Evolutionary conservation across 2,797 vertebrate genomes (phyloP), one percentile per base, ranked within the genome.

Genomic region (Pseudopleuronectes americanus): DNA sequence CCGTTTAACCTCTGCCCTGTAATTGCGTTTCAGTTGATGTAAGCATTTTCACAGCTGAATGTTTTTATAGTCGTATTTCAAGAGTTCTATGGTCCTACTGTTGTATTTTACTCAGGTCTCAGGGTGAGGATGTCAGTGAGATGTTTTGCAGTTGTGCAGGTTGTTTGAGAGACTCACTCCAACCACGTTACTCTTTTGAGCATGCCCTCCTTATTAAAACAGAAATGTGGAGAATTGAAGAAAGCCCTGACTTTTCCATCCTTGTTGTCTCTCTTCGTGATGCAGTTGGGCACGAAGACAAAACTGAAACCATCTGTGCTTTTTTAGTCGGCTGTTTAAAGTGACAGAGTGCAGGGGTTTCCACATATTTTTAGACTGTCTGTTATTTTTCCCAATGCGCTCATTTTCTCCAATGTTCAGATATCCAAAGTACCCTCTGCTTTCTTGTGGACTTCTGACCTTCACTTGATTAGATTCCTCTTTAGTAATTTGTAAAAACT

Each of bases 241-340:
- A 57, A 24, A 38, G 23, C 22, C 19, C 21, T 19, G 38, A 19
- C 14, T 41, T 66, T 57, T 36, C 63, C 36, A 3, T 24, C 6
- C 23, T 48, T 16, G 14, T 62, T 55, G 41, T 45, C 2, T 64
- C 19, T 41, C 67, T 45, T 76, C 54, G 4, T 33, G 9, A 23
- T 64, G 26, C 67, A 52, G 49, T 63, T 64, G 59, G 64, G 47
- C 38, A 17, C 19, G 28, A 52, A 13, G 57, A 43, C 43, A 38
- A 53, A 31, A 36, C 36, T 38, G 28, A 68, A 64, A 43, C 26
- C 14, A 63, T 53, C 19, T 71, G 17, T 65, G 24, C 26, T 56
- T 66, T 51, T 62, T 57, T 47, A 48, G 10, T 45, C 38, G 31
- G n/a, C 48, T 33, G 21, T 55, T 38, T 16, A 58, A 64, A 47